Conservation (phyloP, 2,888 invertebrate genomes). For the Camptogramma bilineatum region DNA sequence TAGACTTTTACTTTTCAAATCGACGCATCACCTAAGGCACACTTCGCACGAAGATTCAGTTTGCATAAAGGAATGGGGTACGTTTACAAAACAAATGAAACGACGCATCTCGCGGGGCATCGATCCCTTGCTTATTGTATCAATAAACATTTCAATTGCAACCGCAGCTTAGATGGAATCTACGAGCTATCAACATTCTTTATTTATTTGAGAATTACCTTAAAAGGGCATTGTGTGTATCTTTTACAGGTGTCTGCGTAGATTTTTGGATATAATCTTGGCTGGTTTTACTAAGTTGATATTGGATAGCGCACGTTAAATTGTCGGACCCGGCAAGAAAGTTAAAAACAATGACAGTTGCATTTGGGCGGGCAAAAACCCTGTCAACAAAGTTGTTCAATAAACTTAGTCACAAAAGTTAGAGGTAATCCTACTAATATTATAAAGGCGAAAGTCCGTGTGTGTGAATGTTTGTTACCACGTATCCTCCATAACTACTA, state of each 20-base stretch:
- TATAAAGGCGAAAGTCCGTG: no score
- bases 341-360: no score
- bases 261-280: no score
- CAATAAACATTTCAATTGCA: conserved; percentile 82
- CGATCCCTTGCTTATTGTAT: conserved; percentile 78
- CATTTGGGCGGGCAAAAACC: no score
- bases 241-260: not conserved
- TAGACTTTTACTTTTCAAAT: not conserved
- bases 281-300: no score
- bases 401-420: no score
- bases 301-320: no score
- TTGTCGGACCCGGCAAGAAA: no score
- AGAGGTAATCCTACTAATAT: no score
- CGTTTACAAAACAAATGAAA: conserved; percentile 74
- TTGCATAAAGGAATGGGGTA: conserved; percentile 27
- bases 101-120: conserved; percentile 63
- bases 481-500: no score
- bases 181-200: conserved; percentile 25
- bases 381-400: no score
- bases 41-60: conserved; percentile 12
- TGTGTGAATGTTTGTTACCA: no score
- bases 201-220: conserved; percentile 28
- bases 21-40: not conserved
- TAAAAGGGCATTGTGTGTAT: conserved; percentile 13
- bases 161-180: conserved; percentile 33